Base-by-base conservation (phyloP, 2,797 vertebrate species). In the Myotis daubentonii region DNA sequence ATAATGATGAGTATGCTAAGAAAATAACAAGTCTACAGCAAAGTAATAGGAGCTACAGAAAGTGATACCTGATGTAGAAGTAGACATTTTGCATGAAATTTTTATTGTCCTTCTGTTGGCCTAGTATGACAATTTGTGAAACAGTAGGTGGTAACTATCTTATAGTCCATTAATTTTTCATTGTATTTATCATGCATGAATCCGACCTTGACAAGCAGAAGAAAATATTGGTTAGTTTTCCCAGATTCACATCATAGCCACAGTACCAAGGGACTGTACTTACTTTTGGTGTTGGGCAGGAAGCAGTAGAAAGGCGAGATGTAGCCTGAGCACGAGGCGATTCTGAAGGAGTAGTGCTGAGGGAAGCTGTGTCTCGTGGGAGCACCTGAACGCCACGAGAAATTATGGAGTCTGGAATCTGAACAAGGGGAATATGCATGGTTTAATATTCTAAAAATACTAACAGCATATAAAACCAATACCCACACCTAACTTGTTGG, bases 371-470 rank as follows among this genome's bases (percentile, higher is more conserved):
- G 91, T 99, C 99, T 98, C 99, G 98, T 97, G 99, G 99, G 95
- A 99, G 99, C 98, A 99, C 99, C 98, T 99, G 99, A 97, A 99
- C 99, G 87, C 99, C 99, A 98, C 99, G 99, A 88, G 99, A 99
- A 96, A 99, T 99, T 95, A 99, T 99, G 98, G 99, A 99, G 98
- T 99, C 99, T 98, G 99, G 99, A 98, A 99, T 99, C 99, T 99
- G 98, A 95, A 98, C 78, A 96, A 95, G 82, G 95, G 95, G 36
- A 95, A 94, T 19, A 93, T 87, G 10, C 44, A 75, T 28, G 38
- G 72, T 93, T 95, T 89, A 96, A 93, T 80, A 89, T 57, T 83
- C 25, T 57, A 44, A 95, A 94, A 91, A 92, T 55, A 70, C 4
- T 60, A 92, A 74, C 4, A 95, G 88, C 25, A 96, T 17, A 36